Base-by-base conservation (phyloP, 2,888 invertebrate species). In the Lydus trimaculatus region DNA sequence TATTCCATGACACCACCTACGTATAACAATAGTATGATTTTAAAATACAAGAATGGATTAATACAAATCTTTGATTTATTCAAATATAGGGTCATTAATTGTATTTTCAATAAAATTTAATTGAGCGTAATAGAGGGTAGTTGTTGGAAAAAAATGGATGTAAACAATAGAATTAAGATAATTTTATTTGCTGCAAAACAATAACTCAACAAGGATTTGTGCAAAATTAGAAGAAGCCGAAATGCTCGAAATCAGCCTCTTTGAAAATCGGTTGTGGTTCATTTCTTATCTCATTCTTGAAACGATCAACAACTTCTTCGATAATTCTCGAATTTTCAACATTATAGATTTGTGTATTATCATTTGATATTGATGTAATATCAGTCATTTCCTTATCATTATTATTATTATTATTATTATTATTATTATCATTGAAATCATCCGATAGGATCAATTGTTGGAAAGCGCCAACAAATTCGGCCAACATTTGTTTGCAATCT, bases 1-100 rank as follows among this genome's bases (percentile, higher is more conserved):
- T 76, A 61, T 65, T 75, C 71, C 68, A 73, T 72, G 74, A 73
- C 76, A 67, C 73, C 78, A 73, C 79, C 77, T 76, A 77, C 78
- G 73, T 73, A 70, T 66, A 67, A 25, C 6, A 6, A 67, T 70
- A 70, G 68, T 43, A 8, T 5, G 17, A 43, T 17, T 6, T 17
- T 17, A 43, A 43, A 43, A 5, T 43, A 69, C 70, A 70, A 72
- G 15, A 56, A 56, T 25, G 11, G 25, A 56, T 56, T 56, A 56
- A 56, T 25, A 28, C 11, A 56, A 28, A 25, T 28, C 15, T 56
- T 43, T 43, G 7, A 43, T 43, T 43, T 43, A 43, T 43, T 17
- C 43, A 43, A 43, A 43, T 43, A 17, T 17, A 7, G 33, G 3
- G 4, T 11, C 8, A 33, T 33, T 33, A 6, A 33, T 33, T 33